Percentiles rank a stretch among this genome's conserved stretches.
Conservation (phyloP, 2,113 vertebrate genomes). For the Baryphthengus martii region DNA sequence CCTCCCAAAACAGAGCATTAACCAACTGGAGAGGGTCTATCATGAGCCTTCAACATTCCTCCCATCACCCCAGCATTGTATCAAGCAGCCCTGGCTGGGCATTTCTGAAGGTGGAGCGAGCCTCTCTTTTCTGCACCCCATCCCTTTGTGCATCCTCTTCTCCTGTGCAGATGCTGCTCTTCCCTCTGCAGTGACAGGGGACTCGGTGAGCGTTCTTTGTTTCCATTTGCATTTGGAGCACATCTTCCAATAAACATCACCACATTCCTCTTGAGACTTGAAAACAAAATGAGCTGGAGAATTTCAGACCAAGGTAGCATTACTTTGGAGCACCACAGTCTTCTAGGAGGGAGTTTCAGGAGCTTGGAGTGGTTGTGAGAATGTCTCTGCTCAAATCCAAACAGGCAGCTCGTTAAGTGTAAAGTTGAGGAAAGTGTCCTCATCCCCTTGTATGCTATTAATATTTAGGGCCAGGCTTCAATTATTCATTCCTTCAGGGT, state of each 20-base stretch:
- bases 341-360: neutral
- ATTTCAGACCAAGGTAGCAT: neutral
- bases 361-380: neutral
- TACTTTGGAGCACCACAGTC: neutral
- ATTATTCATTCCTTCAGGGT: conserved; percentile 63
- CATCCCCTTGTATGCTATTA: conserved; percentile 47
- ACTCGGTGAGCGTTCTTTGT: neutral
- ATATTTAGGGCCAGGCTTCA: conserved; percentile 60
- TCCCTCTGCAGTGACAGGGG: neutral
- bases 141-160: neutral
- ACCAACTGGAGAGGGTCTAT: neutral
- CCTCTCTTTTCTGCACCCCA: accelerated
- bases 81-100: neutral
- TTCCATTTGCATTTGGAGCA: neutral
- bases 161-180: neutral
- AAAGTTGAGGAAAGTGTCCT: conserved; percentile 32
- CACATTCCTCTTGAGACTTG: neutral
- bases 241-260: neutral
- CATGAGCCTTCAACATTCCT: neutral
- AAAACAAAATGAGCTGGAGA: neutral
- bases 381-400: conserved; percentile 12
- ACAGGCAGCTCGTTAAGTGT: neutral
- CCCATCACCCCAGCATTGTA: neutral
- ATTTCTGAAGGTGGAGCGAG: neutral
- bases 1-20: neutral